These are phyloP conservation scores for Zaprionus inermis DNA, from an alignment of 1,140 invertebrate species.

Conservation along the genomic window DNA sequence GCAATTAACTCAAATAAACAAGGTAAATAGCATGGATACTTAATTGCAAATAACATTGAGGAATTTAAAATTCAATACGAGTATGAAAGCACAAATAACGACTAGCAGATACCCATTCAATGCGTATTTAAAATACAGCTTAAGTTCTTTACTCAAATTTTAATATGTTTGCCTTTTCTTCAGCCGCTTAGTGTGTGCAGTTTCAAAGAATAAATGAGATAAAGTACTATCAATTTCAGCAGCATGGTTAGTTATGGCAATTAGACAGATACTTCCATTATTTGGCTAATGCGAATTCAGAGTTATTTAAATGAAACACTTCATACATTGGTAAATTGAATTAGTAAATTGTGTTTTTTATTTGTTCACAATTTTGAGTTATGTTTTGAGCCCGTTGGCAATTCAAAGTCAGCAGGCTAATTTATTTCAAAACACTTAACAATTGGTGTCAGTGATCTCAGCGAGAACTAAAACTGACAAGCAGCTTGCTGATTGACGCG, in stretches of 20 bases:
- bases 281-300: neutral
- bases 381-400: no score
- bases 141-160: no score
- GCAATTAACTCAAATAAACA: slow-evolving; percentile 28
- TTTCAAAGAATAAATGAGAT: no score
- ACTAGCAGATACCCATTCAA: neutral
- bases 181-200: no score
- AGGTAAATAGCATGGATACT: slow-evolving; percentile 8
- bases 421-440: slow-evolving; percentile 42
- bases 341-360: no score
- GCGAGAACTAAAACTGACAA: slow-evolving; percentile 23
- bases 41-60: slow-evolving; percentile 26
- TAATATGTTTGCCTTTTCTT: no score
- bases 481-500: slow-evolving; percentile 26
- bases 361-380: no score
- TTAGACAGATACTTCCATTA: neutral
- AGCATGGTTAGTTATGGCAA: no score
- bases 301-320: neutral
- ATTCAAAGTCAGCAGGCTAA: slow-evolving; percentile 30
- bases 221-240: no score
- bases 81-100: no score
- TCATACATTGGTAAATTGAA: no score
- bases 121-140: no score
- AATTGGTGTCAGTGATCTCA: slow-evolving; percentile 23
- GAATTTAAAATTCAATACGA: slow-evolving; percentile 5